Base-by-base conservation (phyloP, 2,113 vertebrate genomes). In the Hucho hucho region DNA sequence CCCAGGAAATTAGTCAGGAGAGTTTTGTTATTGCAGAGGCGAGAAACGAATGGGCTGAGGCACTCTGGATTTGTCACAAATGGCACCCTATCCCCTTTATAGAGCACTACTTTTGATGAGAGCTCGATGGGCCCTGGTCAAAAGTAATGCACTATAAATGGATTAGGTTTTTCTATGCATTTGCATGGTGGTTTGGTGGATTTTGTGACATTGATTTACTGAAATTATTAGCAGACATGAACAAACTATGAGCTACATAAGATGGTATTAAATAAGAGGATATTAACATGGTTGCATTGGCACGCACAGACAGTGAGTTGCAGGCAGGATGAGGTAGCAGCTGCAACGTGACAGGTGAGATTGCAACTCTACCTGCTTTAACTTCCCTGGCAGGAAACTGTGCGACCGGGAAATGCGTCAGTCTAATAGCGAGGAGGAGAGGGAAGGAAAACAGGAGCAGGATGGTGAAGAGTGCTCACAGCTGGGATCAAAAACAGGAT, bases 311-410 rank as follows among this genome's bases (percentile, higher is more conserved):
- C 6, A 58, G 49, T 32, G 46, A 59, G 69, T 18, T 16, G 56
- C 32, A 53, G 20, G 29, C 64, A 81, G 29, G 63, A 22, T 67
- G 69, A 77, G 66, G 56, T 68, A 56, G 73, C 64, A 63, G 16
- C 14, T 13, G 61, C 13, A 37, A 73, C 56, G 32, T 64, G 32
- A 66, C 4, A 13, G 4, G 47, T 61, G 47, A 61, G 37, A 64
- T 71, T 29, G 47, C 16, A 64, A 11, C n/a, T 12, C 53, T 43
- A 43, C 22, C 26, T 53, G 67, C 16, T 3, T 14, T 22, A 61
- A 22, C 58, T 28, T 37, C 2, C 29, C 16, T 78, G 65, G 75
- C 22, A 73, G 64, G 69, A 77, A 65, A 68, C 43, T 24, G 46
- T 74, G 7, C 32, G 0, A 58, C 67, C 24, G 67, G 47, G 16